Conservation (phyloP, 2,113 vertebrate species). For the Erinaceus europaeus region DNA sequence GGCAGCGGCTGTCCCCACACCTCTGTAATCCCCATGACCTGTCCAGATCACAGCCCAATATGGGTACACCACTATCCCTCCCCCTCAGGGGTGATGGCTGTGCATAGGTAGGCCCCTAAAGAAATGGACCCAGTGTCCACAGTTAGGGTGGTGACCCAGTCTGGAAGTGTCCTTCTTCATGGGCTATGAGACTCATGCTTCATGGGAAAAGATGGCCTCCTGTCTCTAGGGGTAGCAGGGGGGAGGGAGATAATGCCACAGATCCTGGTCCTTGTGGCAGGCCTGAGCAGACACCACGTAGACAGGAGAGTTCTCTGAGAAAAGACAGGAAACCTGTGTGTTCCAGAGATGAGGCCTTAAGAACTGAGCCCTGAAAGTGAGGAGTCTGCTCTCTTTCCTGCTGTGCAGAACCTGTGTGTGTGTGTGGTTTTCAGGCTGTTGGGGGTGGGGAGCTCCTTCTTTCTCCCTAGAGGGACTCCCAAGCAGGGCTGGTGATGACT, state of each 20-base stretch:
- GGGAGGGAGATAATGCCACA: not conserved
- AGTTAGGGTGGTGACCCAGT: no score
- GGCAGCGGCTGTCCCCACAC: not conserved
- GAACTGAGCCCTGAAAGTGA: not conserved
- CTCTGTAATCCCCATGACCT: not conserved
- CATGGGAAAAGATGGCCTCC: not conserved
- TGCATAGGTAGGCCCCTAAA: not conserved
- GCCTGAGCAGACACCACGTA: not conserved
- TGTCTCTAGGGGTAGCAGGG: no score
- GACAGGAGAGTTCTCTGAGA: not conserved
- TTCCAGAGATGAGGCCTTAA: not conserved
- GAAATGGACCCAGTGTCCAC: not conserved
- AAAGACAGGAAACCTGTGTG: accelerated
- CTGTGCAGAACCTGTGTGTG: not conserved
- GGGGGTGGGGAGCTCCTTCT: not conserved
- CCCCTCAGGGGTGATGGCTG: accelerated
- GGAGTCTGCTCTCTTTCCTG: accelerated
- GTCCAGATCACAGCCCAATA: not conserved
- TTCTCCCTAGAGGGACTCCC: no score
- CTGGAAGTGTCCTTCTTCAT: not conserved
- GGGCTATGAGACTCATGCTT: not conserved
- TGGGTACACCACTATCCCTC: no score
- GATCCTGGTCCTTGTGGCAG: not conserved
- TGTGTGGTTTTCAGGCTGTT: accelerated
- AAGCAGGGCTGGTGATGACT: accelerated